Evolutionary conservation across 2,888 invertebrate species (phyloP), one percentile per base, ranked within the genome.

Genomic region (Malthinus flaveolus): DNA sequence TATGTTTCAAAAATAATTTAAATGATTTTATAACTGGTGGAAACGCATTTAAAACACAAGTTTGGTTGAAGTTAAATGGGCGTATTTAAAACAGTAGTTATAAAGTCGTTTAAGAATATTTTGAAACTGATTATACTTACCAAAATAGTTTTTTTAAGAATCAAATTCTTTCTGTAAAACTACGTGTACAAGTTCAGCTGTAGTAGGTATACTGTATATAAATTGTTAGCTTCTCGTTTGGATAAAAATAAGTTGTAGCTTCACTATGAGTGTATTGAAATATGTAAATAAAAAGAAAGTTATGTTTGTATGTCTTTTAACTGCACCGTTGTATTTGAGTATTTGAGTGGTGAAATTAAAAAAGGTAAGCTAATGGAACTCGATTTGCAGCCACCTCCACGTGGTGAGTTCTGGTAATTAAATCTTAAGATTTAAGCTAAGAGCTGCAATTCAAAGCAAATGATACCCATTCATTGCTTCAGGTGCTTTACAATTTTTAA

Each of bases 211-310:
- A 23, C 5, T 42, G 39, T 42, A 42, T 15, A 42, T 42, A 42
- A 42, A 42, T 42, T 42, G 39, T 42, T 42, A 23, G n/a, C 23
- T 42, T 42, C 15, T 42, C 15, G 15, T 37, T 37, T 37, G 37
- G 7, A 13, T 37, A 37, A 37, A 36, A 37, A 12, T 5, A 37
- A 15, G 23, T 13, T 42, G 23, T 42, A 42, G 39, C 39, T 42
- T 42, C 15, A 42, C 1, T 23, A n/a, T n/a, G 15, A 15, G 12
- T 42, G 23, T 42, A 42, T 42, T 42, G 13, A 42, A 42, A 15
- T n/a, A n/a, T 42, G 39, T 42, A 42, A 42, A 42, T 42, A 42
- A 42, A 42, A 42, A n/a, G n/a, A 15, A 42, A 42, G 23, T 42
- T 23, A 42, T n/a, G 23, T 23, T 23, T 23, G 5, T 5, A 3